Evolutionary conservation across 2,888 invertebrate species (phyloP).

Genomic region (Oxyscelio sp.): DNA sequence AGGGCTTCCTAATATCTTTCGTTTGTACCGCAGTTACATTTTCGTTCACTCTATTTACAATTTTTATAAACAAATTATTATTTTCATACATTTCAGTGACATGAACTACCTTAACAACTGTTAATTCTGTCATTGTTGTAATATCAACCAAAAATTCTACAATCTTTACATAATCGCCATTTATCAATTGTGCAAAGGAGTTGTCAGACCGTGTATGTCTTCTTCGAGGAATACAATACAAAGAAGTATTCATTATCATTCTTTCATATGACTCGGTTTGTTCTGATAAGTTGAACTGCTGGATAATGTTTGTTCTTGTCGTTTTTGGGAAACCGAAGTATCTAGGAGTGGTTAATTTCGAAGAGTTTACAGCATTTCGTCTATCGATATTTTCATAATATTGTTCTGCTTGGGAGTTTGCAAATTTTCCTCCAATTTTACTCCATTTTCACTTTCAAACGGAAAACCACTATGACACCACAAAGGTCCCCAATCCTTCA

Average conservation of each 20-base stretch:
- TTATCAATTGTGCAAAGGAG: constrained; percentile 19
- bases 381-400: constrained; percentile 21
- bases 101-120: too few species aligned
- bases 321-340: constrained; percentile 37
- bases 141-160: constrained; percentile 36
- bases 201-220: constrained; percentile 2
- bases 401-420: constrained; percentile 21
- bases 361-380: constrained; percentile 20
- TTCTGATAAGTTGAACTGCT: constrained; percentile 32
- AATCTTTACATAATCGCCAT: constrained; percentile 24
- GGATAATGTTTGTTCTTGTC: not conserved
- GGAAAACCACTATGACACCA: constrained; percentile 46
- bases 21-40: not conserved
- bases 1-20: constrained; percentile 11
- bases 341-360: constrained; percentile 11
- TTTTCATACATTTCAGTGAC: not conserved
- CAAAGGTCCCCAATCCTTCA: constrained; percentile 58
- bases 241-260: constrained; percentile 38
- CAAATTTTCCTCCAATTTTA: constrained; percentile 17
- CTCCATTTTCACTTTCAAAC: constrained; percentile 46
- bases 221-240: constrained; percentile 10
- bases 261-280: constrained; percentile 25
- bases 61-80: constrained; percentile 13
- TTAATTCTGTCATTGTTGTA: not conserved
- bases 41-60: not conserved